Evolutionary conservation across 64 coral and sea anemone genomes (phyloP), one percentile per base, ranked within the genome.

Genomic region (Pachyseris speciosa): DNA sequence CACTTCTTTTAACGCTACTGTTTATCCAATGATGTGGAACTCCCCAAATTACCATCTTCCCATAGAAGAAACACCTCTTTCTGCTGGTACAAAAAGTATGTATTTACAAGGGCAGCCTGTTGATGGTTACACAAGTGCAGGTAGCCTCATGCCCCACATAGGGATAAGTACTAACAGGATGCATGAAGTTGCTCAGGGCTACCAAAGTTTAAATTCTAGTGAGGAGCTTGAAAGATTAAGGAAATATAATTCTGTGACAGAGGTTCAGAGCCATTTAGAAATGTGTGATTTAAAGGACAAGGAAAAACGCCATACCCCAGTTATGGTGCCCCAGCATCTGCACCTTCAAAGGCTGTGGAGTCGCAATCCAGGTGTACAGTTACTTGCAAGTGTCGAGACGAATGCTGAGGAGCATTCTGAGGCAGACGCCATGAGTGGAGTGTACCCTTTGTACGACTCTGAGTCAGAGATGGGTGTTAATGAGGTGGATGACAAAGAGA

Each of bases 391-490:
- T 24, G 32, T 59, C 15, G 89, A 91, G 0, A 44, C 78, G 43
- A 63, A 90, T 1, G 7, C 17, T 57, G 89, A 92, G 44, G n/a
- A 74, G 7, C 66, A 64, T 20, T 92, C 89, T 2, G 89, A 92
- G 13, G 49, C 38, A 33, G 89, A 92, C 5, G 57, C 79, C 15
- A 72, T 92, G 66, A 92, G 89, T 65, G 89, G 89, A 0, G 78
- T 92, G 10, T 92, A 92, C 37, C 89, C 89, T 64, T 37, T 92
- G 11, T 71, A 84, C 37, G 89, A 92, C 45, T 69, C 74, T 47
- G 67, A 79, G 13, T 72, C 69, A 15, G 78, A 92, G 10, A 26
- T 64, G 22, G 25, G 41, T 47, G 16, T 24, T 12, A 69, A 45
- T 36, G 87, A 90, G 32, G 49, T 43, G 3, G 71, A 78, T 49